These are phyloP conservation scores for Rosalia funebris DNA, from an alignment of 2,888 invertebrate species.

Conservation along the genomic window DNA sequence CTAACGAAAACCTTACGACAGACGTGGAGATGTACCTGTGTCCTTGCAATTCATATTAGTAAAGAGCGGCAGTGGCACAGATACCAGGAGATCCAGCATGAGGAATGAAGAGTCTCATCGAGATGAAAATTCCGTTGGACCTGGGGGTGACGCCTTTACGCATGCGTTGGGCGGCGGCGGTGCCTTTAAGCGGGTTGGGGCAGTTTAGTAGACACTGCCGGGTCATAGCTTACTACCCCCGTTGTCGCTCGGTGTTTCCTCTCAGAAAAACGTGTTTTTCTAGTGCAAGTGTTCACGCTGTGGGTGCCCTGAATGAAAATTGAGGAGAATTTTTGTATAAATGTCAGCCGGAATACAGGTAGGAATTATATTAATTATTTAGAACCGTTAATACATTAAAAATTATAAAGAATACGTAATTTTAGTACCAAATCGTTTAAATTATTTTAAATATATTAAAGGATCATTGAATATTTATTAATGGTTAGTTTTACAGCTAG, in stretches of 20 bases:
- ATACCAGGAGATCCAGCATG: constrained; percentile 25
- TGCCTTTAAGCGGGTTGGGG: constrained; percentile 28
- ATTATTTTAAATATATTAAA: too few relatives aligned
- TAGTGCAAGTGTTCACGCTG: constrained; percentile 26
- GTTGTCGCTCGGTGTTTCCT: constrained; percentile 9
- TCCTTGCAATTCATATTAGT: constrained; percentile 1
- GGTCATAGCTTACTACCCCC: constrained; percentile 12
- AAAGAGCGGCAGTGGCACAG: constrained; percentile 6
- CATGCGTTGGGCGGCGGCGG: constrained; percentile 35
- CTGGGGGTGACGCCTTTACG: constrained; percentile 34
- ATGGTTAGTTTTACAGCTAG: too few relatives aligned
- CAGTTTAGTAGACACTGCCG: constrained; percentile 25
- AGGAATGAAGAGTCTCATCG: constrained; percentile 24
- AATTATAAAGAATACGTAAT: too few relatives aligned
- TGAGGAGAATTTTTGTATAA: constrained; percentile 30
- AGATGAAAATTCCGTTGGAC: constrained; percentile 35
- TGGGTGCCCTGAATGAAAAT: constrained; percentile 42
- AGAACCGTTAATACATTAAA: too few relatives aligned
- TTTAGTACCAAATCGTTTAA: too few relatives aligned
- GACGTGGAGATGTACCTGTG: too few relatives aligned
- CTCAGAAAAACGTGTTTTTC: constrained; percentile 24
- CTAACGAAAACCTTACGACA: too few relatives aligned
- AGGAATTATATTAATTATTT: constrained; percentile 5
- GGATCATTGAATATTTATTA: too few relatives aligned
- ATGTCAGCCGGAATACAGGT: constrained; percentile 36